Evolutionary conservation across 2,113 vertebrate species (phyloP), one percentile per base, ranked within the genome.

Genomic region (Amphiprion ocellaris): DNA sequence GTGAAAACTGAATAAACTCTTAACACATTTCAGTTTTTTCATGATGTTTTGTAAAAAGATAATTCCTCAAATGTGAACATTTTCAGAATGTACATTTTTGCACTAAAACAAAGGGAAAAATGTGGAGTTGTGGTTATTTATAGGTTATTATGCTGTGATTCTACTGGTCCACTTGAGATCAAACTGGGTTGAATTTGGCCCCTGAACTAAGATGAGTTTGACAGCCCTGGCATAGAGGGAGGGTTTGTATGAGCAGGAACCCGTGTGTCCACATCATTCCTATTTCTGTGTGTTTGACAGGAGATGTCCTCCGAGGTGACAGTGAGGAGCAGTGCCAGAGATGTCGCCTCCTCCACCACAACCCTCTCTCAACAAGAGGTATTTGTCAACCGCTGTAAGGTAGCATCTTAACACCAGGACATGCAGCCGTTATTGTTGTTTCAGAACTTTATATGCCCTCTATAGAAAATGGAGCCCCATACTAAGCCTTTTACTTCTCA

Each of bases 301-400:
- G 96, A 97, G 77, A 83, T 90, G 64, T 92, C 92, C 60, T 96
- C 92, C 2, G 94, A 97, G 79, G 91, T 93, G 28, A 90, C 62
- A 4, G 54, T 93, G 80, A 92, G 88, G 88, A 96, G 90, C 85
- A 93, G 89, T 47, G 92, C 54, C 79, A 95, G 92, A 76, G 93
- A 96, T 82, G 72, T 87, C 44, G 81, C 63, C 15, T 80, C 63
- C 15, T 80, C 83, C 16, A 78, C 93, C 56, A 83, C 92, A 79
- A 81, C 92, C 82, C 23, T 91, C 60, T 85, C 89, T 89, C 91
- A 94, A 89, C 92, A 92, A 93, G 95, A 97, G 90, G 92, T 92
- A 86, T 39, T 16, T 82, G 6, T 58, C 30, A 3, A 15, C 4
- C 23, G 50, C 56, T 47, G n/a, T 26, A 15, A 60, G 28, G 44